Conservation (phyloP, 2,113 vertebrate genomes). For the Sialia sialis region DNA sequence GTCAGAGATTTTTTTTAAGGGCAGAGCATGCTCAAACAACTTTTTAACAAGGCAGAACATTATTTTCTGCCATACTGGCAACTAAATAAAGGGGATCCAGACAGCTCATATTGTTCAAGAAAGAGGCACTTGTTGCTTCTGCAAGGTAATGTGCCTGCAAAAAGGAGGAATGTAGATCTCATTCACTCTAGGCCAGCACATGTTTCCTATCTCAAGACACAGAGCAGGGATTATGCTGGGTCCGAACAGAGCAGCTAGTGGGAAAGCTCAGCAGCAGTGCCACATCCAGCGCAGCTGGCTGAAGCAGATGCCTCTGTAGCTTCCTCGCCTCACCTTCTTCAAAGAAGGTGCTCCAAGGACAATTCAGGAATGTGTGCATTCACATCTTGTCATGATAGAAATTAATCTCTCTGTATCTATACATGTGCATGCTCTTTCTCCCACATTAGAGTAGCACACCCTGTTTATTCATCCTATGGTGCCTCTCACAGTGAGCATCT, state of each 20-base stretch:
- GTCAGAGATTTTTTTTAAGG: background rate
- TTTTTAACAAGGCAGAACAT: background rate
- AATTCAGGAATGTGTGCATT: background rate
- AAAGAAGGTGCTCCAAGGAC: background rate
- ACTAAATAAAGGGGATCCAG: background rate
- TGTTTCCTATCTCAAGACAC: rapidly evolving
- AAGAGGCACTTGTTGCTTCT: background rate
- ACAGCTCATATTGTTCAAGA: background rate
- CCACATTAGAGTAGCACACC: background rate
- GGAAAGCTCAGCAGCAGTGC: background rate
- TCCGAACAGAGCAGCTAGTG: background rate
- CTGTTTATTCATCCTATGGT: background rate
- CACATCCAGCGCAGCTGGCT: background rate
- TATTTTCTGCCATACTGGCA: background rate
- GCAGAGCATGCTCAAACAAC: background rate
- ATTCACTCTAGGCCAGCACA: background rate
- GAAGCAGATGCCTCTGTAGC: background rate
- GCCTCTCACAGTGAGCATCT: background rate
- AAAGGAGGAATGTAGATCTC: background rate
- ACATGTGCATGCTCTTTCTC: background rate
- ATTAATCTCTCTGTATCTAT: background rate
- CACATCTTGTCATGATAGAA: background rate
- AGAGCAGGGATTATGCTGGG: background rate
- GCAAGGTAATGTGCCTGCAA: background rate
- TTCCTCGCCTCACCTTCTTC: background rate